Conservation (phyloP, 2,888 invertebrate species). For the Brachyptera risi region DNA sequence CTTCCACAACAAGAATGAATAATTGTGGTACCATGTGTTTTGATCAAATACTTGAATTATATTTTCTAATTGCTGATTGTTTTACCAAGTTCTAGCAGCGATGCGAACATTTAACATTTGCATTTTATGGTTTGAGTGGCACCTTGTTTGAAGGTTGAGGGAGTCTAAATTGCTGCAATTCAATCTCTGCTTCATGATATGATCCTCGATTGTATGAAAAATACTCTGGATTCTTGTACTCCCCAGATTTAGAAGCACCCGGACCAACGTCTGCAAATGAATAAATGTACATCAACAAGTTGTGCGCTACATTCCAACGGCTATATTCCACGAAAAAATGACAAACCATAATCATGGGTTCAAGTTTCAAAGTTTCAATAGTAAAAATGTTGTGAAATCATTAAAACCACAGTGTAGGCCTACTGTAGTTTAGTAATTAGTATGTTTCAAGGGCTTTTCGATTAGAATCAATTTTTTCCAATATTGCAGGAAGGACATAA, state of each 20-base stretch:
- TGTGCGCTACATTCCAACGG: too few species aligned
- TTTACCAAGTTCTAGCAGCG: too few species aligned
- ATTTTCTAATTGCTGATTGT: too few species aligned
- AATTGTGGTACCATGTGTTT: too few species aligned
- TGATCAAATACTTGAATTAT: too few species aligned
- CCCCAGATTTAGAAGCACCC: slow-evolving; percentile 63
- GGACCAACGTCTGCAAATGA: slow-evolving; percentile 59
- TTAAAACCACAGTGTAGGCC: too few species aligned
- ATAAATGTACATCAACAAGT: slow-evolving; percentile 14
- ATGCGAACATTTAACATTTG: too few species aligned
- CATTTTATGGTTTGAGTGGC: neutral
- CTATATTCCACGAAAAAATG: too few species aligned
- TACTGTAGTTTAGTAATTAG: slow-evolving; percentile 5
- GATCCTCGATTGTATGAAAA: slow-evolving; percentile 72
- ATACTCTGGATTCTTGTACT: slow-evolving; percentile 86
- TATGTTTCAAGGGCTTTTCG: neutral
- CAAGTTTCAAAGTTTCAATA: neutral
- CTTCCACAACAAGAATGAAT: too few species aligned
- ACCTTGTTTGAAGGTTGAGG: slow-evolving; percentile 66
- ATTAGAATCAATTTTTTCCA: slow-evolving; percentile 4
- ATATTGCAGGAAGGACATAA: too few species aligned
- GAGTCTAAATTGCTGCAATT: slow-evolving; percentile 73
- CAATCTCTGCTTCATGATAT: slow-evolving; percentile 80
- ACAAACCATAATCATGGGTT: too few species aligned
- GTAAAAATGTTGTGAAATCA: too few species aligned